Base-by-base conservation (phyloP, 2,888 invertebrate species). In the Encarsia formosa region DNA sequence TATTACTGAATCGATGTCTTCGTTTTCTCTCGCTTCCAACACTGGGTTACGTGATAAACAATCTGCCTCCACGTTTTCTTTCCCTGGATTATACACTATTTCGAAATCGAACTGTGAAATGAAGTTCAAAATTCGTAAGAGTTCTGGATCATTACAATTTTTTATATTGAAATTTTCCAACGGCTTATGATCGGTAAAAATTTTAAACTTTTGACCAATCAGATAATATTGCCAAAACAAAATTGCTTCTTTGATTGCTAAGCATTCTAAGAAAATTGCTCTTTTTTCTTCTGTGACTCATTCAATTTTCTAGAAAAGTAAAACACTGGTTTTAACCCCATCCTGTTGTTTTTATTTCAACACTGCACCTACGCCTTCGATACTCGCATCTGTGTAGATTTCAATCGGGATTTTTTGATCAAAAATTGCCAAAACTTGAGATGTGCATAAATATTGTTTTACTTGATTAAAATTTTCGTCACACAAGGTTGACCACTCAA, bases 11-110 rank as follows among this genome's bases (percentile, higher is more conserved):
- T n/a, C n/a, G n/a, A n/a, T 18, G 31, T 6, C 11, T 31, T 6
- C 6, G 38, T 57, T 49, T 47, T 43, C 52, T 23, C 15, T 29
- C 24, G 43, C n/a, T 43, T 55, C 51, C 37, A 57, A 35, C 8
- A 57, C 59, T 8, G 59, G 57, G 42, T 56, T 57, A 49, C 56
- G 43, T 16, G 47, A 52, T 40, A 54, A 26, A 20, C 39, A 39
- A 26, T 57, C 56, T 35, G 58, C 58, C 31, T 56, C 51, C 23
- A 57, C n/a, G 37, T 54, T 52, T 11, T 54, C 42, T 46, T 39
- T 54, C 13, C 51, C 54, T 37, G 38, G 29, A 22, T 44, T 52
- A 19, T 59, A 57, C 44, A 54, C 29, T 20, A 57, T 52, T n/a
- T 54, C 24, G 31, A 57, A 54, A 29, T 54, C 34, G 37, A 49